A percentile compares a stretch with the other conserved stretches of the same genome.
These are phyloP conservation scores for Saxidomus purpurata DNA, from an alignment of 1,140 invertebrate genomes.

Conservation along the genomic window DNA sequence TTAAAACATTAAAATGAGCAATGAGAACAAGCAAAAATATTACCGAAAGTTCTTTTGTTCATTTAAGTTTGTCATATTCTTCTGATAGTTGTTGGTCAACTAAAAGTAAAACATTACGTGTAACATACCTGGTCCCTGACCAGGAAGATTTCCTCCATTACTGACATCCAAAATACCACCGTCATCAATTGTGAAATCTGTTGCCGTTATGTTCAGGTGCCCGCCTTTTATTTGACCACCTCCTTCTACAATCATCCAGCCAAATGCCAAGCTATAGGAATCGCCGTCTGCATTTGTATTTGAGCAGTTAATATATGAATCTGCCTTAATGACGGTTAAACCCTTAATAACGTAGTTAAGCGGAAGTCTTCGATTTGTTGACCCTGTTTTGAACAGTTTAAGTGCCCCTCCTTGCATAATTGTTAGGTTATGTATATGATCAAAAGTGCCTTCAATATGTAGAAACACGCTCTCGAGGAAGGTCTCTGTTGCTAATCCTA, in stretches of 20 bases:
- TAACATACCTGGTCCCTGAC: constrained; percentile 72
- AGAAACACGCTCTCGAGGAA: constrained; percentile 77
- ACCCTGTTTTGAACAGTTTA: constrained; percentile 76
- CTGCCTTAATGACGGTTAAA: constrained; percentile 77
- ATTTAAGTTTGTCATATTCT: too few species aligned
- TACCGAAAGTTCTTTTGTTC: too few species aligned
- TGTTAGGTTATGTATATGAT: constrained; percentile 79
- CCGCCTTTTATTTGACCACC: constrained; percentile 76
- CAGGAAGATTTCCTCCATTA: constrained; percentile 76
- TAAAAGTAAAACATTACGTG: too few species aligned
- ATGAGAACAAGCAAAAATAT: too few species aligned
- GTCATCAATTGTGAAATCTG: constrained; percentile 78
- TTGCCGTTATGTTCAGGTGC: constrained; percentile 75
- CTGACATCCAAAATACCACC: constrained; percentile 77
- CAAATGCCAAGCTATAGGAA: constrained; percentile 73
- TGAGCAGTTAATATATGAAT: constrained; percentile 76
- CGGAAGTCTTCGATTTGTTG: constrained; percentile 70
- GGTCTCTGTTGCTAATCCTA: constrained; percentile 79
- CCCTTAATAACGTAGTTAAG: constrained; percentile 77
- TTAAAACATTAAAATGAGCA: too few species aligned
- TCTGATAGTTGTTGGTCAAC: too few species aligned
- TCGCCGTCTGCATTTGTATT: constrained; percentile 74
- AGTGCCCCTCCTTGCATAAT: constrained; percentile 76
- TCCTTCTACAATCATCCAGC: constrained; percentile 75
- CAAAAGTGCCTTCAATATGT: constrained; percentile 77